These are phyloP conservation scores for Hanleya hanleyi DNA, from an alignment of 2,888 invertebrate species.

Conservation along the genomic window DNA sequence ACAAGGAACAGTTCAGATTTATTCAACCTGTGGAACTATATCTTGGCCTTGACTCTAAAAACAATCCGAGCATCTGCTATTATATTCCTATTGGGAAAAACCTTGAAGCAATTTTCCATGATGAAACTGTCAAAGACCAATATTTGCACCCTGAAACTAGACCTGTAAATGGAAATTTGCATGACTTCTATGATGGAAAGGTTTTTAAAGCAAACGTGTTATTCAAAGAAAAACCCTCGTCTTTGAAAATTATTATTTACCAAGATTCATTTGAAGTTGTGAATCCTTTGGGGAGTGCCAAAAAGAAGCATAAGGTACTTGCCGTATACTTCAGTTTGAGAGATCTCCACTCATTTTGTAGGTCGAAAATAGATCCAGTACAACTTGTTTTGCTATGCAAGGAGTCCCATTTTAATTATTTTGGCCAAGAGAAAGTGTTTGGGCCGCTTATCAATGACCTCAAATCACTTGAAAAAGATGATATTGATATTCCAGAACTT, in stretches of 20 bases:
- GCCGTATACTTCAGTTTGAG: neutral
- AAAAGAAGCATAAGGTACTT: neutral
- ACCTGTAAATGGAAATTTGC: neutral
- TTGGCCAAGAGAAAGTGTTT: slow-evolving; percentile 2
- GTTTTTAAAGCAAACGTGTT: slow-evolving; percentile 16
- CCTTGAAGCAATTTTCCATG: neutral
- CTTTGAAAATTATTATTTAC: neutral
- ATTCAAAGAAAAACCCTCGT: slow-evolving; percentile 2
- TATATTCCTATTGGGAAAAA: slow-evolving; percentile 22
- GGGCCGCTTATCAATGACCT: neutral
- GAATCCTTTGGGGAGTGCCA: neutral
- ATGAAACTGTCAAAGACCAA: slow-evolving; percentile 2
- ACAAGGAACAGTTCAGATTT: slow-evolving; percentile 26
- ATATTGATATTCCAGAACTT: neutral
- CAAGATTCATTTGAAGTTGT: slow-evolving; percentile 8
- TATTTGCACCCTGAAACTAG: neutral
- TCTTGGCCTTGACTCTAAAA: neutral
- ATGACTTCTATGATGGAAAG: slow-evolving; percentile 7
- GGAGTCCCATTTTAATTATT: neutral
- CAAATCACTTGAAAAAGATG: neutral
- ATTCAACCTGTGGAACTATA: slow-evolving; percentile 13
- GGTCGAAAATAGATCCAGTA: slow-evolving; percentile 6
- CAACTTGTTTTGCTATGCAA: slow-evolving; percentile 4
- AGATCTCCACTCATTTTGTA: neutral
- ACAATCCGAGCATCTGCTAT: neutral